These are phyloP conservation scores for Myotis vivesi DNA, from an alignment of 2,797 vertebrate genomes.

Conservation along the genomic window DNA sequence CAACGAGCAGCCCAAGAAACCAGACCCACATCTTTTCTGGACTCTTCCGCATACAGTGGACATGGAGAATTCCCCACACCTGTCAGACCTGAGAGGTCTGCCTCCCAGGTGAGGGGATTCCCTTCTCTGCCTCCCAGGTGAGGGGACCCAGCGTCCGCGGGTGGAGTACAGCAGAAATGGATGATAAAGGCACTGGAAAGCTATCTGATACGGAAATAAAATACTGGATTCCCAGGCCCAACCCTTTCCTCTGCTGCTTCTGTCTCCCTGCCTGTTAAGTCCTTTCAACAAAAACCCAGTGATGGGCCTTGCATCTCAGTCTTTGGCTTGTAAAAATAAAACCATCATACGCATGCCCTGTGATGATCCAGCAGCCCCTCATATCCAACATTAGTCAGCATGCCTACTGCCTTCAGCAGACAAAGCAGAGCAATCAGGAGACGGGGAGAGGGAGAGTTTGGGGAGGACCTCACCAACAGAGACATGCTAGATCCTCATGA, in stretches of 20 bases:
- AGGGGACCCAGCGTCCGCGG: rapidly evolving
- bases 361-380: neutral
- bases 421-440: neutral
- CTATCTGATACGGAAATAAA: neutral
- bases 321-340: neutral
- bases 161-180: neutral
- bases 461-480: neutral
- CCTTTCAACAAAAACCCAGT: neutral
- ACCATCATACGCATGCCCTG: neutral
- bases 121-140: neutral
- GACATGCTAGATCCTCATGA: neutral
- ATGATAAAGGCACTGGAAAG: neutral
- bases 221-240: neutral
- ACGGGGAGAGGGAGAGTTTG: neutral
- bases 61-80: neutral
- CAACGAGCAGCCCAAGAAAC: neutral
- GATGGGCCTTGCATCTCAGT: neutral
- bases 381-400: neutral
- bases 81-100: neutral
- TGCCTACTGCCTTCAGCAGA: neutral
- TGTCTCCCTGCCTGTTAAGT: neutral
- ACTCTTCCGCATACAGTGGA: neutral
- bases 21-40: neutral
- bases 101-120: neutral
- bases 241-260: neutral